phyloP scores from a whole-genome alignment of 2,113 vertebrate species.

The Lophura nycthemera region DNA sequence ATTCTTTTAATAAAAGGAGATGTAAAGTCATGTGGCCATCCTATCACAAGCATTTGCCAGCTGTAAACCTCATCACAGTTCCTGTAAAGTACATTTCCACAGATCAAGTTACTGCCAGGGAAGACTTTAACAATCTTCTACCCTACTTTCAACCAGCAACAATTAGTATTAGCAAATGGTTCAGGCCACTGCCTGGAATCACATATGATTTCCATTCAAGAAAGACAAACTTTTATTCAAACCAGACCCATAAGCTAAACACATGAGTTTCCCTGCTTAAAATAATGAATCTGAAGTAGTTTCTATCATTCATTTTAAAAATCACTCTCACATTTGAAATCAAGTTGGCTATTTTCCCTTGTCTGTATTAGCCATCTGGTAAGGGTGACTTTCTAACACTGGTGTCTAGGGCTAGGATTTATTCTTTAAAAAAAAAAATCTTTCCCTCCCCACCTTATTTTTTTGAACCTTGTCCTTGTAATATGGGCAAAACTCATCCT shows the following conservation, averaged over 20 bases:
- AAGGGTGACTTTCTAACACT: conserved; percentile 59
- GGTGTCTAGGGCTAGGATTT: conserved; percentile 52
- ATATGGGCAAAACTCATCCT: conserved; percentile 43
- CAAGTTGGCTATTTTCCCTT: conserved; percentile 76
- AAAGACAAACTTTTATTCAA: conserved; percentile 83
- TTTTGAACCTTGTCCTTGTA: conserved; percentile 58
- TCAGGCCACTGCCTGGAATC: conserved; percentile 79
- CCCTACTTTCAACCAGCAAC: conserved; percentile 79
- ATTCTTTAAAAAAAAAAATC: not conserved
- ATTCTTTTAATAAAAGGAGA: conserved; percentile 62
- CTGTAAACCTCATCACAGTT: conserved; percentile 82
- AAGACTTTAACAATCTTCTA: conserved; percentile 82
- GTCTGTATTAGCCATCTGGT: conserved; percentile 75
- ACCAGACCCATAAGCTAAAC: conserved; percentile 79
- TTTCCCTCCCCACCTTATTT: conserved; percentile 27
- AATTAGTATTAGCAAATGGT: conserved; percentile 86
- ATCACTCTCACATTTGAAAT: conserved; percentile 80
- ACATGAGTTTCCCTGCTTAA: conserved; percentile 74
- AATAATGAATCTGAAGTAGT: conserved; percentile 80
- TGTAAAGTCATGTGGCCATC: conserved; percentile 57
- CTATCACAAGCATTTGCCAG: conserved; percentile 73
- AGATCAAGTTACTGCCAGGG: conserved; percentile 82
- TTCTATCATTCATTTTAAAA: conserved; percentile 81
- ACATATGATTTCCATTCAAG: conserved; percentile 84
- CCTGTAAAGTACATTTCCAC: conserved; percentile 82